phyloP scores from a whole-genome alignment of 2,888 invertebrate genomes.

The Oscheius sp. region DNA sequence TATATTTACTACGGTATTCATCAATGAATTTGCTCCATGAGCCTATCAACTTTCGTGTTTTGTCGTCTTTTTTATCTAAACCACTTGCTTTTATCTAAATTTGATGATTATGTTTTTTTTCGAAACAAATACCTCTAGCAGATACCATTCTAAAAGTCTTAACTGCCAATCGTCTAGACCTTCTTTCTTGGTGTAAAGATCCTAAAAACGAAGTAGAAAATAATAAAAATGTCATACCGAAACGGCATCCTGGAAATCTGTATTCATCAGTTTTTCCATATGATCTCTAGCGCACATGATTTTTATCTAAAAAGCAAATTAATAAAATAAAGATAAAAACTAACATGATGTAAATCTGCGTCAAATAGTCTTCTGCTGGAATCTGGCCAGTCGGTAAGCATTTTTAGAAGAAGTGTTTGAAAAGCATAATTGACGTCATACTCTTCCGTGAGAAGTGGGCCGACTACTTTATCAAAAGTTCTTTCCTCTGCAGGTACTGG shows the following conservation, averaged over 20 bases:
- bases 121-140: conserved; percentile 44
- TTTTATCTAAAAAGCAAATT: conserved; percentile 59
- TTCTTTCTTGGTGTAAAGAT: conserved; percentile 62
- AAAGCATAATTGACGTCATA: conserved; percentile 70
- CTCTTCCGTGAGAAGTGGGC: conserved; percentile 67
- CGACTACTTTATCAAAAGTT: conserved; percentile 67
- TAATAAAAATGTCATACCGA: conserved; percentile 37
- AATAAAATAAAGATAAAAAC: neutral
- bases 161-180: conserved; percentile 65
- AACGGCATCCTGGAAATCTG: conserved; percentile 61
- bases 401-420: conserved; percentile 69
- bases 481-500: conserved; percentile 50
- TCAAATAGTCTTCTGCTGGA: conserved; percentile 63
- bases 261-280: conserved; percentile 65
- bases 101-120: conserved; percentile 4
- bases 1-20: conserved; percentile 66
- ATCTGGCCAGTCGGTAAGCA: conserved; percentile 73
- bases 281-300: conserved; percentile 69
- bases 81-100: conserved; percentile 62
- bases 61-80: conserved; percentile 63
- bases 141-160: conserved; percentile 66
- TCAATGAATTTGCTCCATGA: conserved; percentile 68
- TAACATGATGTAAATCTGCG: conserved; percentile 66
- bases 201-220: conserved; percentile 38
- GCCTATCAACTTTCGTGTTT: conserved; percentile 64